Conservation (phyloP, 2,797 vertebrate species). For the Apodemus agrarius region DNA sequence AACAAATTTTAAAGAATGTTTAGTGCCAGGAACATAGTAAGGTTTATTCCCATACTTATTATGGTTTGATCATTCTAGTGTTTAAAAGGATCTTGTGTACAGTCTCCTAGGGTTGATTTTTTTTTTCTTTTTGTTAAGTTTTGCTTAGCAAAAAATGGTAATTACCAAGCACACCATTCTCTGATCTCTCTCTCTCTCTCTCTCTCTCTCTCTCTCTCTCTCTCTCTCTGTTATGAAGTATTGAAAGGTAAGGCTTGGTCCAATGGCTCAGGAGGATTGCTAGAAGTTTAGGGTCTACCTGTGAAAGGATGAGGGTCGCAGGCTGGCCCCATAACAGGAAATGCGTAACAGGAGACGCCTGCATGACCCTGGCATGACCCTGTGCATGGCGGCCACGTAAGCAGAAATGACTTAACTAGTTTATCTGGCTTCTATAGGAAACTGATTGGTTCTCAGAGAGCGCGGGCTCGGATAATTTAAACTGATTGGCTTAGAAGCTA, state of each 20-base stretch:
- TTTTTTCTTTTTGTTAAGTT: constrained; percentile 1
- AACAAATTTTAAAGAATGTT: constrained; percentile 43
- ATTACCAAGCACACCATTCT: background rate
- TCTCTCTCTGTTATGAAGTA: background rate
- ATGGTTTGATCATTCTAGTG: background rate
- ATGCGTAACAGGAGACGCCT: too few species aligned
- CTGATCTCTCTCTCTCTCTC: too few species aligned
- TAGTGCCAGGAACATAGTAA: background rate
- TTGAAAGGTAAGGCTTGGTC: background rate
- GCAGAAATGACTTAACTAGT: too few species aligned
- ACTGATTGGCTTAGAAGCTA: too few species aligned
- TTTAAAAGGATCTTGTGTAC: background rate
- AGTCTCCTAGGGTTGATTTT: background rate
- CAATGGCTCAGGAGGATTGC: background rate
- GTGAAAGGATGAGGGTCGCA: too few species aligned
- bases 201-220: too few species aligned
- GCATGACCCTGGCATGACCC: too few species aligned
- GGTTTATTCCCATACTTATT: background rate
- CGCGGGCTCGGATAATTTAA: too few species aligned
- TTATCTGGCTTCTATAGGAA: too few species aligned
- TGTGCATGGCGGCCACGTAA: too few species aligned
- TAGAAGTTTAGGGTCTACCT: background rate
- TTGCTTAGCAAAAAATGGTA: background rate
- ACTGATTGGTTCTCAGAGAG: too few species aligned
- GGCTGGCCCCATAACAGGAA: too few species aligned